Evolutionary conservation across 2,797 vertebrate species (phyloP), one percentile per base, ranked within the genome.

Genomic region (Dendrocincla tyrannina): DNA sequence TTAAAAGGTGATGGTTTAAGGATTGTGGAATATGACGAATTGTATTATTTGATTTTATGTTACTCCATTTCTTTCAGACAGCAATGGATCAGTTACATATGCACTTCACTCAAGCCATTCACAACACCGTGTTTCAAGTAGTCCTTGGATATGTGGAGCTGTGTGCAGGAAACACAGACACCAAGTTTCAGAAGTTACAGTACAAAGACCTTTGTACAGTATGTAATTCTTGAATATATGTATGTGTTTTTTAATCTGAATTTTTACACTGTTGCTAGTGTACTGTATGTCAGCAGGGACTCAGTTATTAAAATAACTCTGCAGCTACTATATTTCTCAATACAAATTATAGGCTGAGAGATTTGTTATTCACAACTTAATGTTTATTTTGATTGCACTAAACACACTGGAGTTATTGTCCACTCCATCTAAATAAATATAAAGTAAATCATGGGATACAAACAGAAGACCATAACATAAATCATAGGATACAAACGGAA

Each of bases 11-110:
- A 10, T 30, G 19, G 17, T 11, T 47, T 24, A 60, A 83, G 77
- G 28, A 19, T 37, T 18, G 11, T 30, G 17, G 8, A 10, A 16
- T 53, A 19, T 52, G 52, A 30, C 5, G 28, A 77, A 50, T 75
- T 83, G 58, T 89, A 32, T 7, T 39, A 0, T 79, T 53, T 94
- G 44, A 59, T 88, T 68, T 84, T 73, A 17, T 82, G 24, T 84
- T 73, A 35, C 7, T 77, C 11, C 39, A 60, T 84, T 78, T 91
- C 93, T 94, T 92, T 84, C 95, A 99, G 99, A 99, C 99, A 62
- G 99, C 99, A 50, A 99, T 99, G 99, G 99, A 99, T 97, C 99
- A 99, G 96, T 98, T 99, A 76, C 99, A 99, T 96, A 99, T 99
- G 99, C 99, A 99, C 98, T 99, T 99, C 97, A 99, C 99, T 70